Evolutionary conservation across 1,140 invertebrate genomes (phyloP), one percentile per base, ranked within the genome.

Genomic region (Temnothorax nylanderi): DNA sequence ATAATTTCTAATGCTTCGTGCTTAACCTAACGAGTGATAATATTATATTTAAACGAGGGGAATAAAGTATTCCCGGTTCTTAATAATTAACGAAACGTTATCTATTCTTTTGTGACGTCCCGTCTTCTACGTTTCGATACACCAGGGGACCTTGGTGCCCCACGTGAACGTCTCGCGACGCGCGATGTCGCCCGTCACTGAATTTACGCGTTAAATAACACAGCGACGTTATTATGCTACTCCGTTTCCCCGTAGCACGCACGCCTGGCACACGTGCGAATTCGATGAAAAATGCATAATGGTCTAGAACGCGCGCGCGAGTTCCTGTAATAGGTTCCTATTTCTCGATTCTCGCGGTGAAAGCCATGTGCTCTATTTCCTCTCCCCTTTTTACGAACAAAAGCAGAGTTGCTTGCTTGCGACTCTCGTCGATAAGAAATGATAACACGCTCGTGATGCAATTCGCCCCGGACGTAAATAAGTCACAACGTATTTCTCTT

Each of bases 131-230:
- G 10, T 54, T n/a, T 75, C 13, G 13, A 26, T n/a, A 2, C 0
- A 11, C 34, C 21, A 10, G 18, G 32, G 5, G 41, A 34, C 44
- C 56, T 47, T 64, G 60, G 3, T 34, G 44, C 58, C 21, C 21
- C 16, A 64, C 26, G 26, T 32, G 16, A 6, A 11, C 21, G 16
- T 21, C 21, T 44, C 6, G 51, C 8, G 7, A 3, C 16, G 7
- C 8, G 4, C 26, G 4, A 10, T 0, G 18, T 1, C n/a, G 11
- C 34, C 18, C 75, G 75, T 78, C 44, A 47, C 18, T 78, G 76
- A n/a, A 65, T 47, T 78, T 65, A 62, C 56, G 74, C 58, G 26
- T 77, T 77, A 64, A 78, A 65, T 16, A 78, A 65, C 21, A 65
- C 21, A 41, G 6, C 13, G 26, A 65, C 0, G 44, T 78, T 49